Conservation (phyloP, 2,888 invertebrate species). For the Rotaria macrura region DNA sequence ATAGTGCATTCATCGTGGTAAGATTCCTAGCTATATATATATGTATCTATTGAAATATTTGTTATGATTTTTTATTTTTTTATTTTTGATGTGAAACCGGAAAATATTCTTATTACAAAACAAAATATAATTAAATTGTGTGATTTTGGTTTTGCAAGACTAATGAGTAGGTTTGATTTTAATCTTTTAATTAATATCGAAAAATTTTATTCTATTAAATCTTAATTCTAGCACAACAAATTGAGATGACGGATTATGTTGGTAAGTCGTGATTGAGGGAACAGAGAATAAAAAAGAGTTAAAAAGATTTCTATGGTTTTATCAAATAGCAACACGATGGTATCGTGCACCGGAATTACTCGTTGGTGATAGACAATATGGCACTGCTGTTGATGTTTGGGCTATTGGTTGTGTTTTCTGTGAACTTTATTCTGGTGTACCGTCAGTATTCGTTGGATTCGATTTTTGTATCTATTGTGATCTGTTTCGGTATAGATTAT, state of each 20-base stretch:
- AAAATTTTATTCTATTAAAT: neutral
- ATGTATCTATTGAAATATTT: too few species aligned
- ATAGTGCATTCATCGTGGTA: conserved; percentile 68
- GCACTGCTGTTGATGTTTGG: conserved; percentile 85
- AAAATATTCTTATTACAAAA: conserved; percentile 58
- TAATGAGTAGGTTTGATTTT: neutral
- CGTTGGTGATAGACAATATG: conserved; percentile 76
- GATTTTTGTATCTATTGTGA: conserved; percentile 41
- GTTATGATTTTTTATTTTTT: neutral
- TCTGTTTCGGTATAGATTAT: conserved; percentile 62
- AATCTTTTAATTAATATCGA: neutral
- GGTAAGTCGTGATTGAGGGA: neutral
- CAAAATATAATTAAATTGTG: conserved; percentile 48
- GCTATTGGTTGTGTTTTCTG: conserved; percentile 66
- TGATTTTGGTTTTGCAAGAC: conserved; percentile 4
- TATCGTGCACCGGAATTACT: conserved; percentile 97
- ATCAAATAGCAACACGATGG: conserved; percentile 79
- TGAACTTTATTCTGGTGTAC: conserved; percentile 51
- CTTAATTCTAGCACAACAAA: neutral
- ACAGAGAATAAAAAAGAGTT: neutral
- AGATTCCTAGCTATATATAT: neutral
- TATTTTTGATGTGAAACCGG: conserved; percentile 62
- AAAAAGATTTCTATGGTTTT: too few species aligned
- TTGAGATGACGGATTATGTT: conserved; percentile 18
- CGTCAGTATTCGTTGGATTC: conserved; percentile 34